phyloP scores from a whole-genome alignment of 2,888 invertebrate genomes.

The Trypoxylon attenuatum region DNA sequence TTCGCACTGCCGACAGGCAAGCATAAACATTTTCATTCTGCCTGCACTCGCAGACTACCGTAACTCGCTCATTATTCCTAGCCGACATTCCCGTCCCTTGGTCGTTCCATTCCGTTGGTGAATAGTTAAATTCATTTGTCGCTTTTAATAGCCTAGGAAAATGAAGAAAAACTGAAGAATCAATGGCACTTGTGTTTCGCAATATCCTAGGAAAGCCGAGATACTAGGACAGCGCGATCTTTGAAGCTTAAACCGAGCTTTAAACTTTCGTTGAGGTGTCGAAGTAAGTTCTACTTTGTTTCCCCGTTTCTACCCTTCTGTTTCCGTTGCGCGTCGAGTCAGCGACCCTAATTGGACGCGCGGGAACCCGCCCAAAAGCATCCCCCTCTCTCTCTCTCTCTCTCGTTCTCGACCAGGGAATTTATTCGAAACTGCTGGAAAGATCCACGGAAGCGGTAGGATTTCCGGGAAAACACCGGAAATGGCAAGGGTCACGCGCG shows the following conservation, averaged over 20 bases:
- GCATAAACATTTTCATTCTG: neutral
- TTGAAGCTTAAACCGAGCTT: slow-evolving; percentile 30
- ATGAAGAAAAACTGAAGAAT: slow-evolving; percentile 19
- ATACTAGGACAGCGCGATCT: slow-evolving; percentile 15
- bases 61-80: neutral
- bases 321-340: slow-evolving; percentile 12
- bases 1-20: neutral
- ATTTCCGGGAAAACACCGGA: neutral
- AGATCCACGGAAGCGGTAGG: neutral
- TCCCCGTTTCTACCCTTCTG: neutral
- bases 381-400: neutral
- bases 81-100: too few relatives aligned
- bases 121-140: neutral
- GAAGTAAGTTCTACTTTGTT: neutral
- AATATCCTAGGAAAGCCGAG: slow-evolving; percentile 16
- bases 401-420: too few relatives aligned
- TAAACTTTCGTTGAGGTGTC: slow-evolving; percentile 29
- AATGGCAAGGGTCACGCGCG: neutral
- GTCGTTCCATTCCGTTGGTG: too few relatives aligned
- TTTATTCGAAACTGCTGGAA: too few relatives aligned
- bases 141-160: too few relatives aligned
- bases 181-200: neutral
- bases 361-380: slow-evolving; percentile 26
- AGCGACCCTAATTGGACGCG: slow-evolving; percentile 44
- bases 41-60: neutral